phyloP scores from a whole-genome alignment of 2,888 invertebrate species.

The Congeria kusceri region DNA sequence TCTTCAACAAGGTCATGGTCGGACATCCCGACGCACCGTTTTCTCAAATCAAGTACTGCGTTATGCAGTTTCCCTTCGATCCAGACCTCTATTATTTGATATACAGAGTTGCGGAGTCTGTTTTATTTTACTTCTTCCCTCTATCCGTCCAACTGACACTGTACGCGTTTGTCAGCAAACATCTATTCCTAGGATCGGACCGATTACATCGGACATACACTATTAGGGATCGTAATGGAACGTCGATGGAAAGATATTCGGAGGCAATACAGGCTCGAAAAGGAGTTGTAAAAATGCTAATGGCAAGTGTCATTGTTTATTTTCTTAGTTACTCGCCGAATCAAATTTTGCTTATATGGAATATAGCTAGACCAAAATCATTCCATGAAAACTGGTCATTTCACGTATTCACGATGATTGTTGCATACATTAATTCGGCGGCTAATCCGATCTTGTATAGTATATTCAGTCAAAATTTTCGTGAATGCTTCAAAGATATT shows the following conservation, averaged over 20 bases:
- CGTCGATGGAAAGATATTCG: conserved; percentile 69
- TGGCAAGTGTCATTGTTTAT: conserved; percentile 85
- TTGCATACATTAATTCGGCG: conserved; percentile 85
- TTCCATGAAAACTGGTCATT: conserved; percentile 84
- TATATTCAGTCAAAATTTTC: conserved; percentile 85
- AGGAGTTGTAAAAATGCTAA: conserved; percentile 86
- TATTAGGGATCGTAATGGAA: conserved; percentile 69
- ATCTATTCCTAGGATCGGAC: conserved; percentile 81
- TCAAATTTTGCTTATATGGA: conserved; percentile 84
- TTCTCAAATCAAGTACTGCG: conserved; percentile 78
- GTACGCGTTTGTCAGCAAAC: conserved; percentile 82
- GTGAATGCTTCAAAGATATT: conserved; percentile 76
- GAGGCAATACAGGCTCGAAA: conserved; percentile 82
- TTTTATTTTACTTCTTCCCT: conserved; percentile 84
- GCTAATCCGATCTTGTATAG: conserved; percentile 85
- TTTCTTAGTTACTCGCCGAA: conserved; percentile 86
- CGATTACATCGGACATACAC: conserved; percentile 76
- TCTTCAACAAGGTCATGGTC: conserved; percentile 80
- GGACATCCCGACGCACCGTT: conserved; percentile 68
- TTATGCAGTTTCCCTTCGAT: conserved; percentile 77
- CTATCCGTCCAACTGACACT: conserved; percentile 82
- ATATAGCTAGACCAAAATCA: conserved; percentile 74
- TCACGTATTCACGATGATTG: conserved; percentile 83
- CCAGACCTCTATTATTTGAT: conserved; percentile 70
- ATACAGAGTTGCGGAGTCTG: conserved; percentile 83